phyloP scores from a whole-genome alignment of 2,888 invertebrate genomes.

The Pyrochroa serraticornis region DNA sequence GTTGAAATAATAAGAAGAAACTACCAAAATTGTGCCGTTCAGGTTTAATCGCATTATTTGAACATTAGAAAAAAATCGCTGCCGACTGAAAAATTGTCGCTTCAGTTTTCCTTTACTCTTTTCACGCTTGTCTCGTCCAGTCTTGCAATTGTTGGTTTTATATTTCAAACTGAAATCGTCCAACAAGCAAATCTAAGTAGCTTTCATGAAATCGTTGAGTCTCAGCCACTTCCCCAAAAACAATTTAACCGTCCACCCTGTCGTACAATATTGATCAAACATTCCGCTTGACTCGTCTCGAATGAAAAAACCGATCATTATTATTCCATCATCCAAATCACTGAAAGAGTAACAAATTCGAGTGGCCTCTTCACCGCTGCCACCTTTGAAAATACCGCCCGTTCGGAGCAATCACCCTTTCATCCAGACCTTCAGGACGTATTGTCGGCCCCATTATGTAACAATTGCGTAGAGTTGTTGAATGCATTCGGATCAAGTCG shows the following conservation, averaged over 20 bases:
- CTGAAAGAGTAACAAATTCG: slow-evolving; percentile 44
- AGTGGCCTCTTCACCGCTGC: slow-evolving; percentile 49
- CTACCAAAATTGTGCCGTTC: too few species aligned
- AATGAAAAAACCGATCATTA: slow-evolving; percentile 43
- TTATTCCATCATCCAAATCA: slow-evolving; percentile 43
- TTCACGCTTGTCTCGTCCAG: too few species aligned
- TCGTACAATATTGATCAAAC: slow-evolving; percentile 43
- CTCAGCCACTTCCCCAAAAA: slow-evolving; percentile 20
- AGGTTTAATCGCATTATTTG: too few species aligned
- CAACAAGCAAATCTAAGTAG: too few species aligned
- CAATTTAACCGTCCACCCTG: slow-evolving; percentile 38
- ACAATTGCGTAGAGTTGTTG: slow-evolving; percentile 53
- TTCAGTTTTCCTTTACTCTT: too few species aligned
- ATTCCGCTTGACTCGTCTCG: slow-evolving; percentile 37
- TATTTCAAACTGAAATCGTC: too few species aligned
- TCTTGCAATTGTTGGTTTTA: too few species aligned
- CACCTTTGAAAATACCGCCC: slow-evolving; percentile 53
- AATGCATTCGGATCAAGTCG: slow-evolving; percentile 50
- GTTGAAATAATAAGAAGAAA: too few species aligned
- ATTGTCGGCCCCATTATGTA: slow-evolving; percentile 55
- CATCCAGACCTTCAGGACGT: slow-evolving; percentile 37
- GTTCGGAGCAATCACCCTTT: slow-evolving; percentile 55
- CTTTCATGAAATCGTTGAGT: too few species aligned
- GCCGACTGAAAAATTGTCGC: too few species aligned
- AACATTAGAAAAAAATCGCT: too few species aligned